Evolutionary conservation across 2,888 invertebrate species (phyloP).

Genomic region (Agonum fuliginosum): DNA sequence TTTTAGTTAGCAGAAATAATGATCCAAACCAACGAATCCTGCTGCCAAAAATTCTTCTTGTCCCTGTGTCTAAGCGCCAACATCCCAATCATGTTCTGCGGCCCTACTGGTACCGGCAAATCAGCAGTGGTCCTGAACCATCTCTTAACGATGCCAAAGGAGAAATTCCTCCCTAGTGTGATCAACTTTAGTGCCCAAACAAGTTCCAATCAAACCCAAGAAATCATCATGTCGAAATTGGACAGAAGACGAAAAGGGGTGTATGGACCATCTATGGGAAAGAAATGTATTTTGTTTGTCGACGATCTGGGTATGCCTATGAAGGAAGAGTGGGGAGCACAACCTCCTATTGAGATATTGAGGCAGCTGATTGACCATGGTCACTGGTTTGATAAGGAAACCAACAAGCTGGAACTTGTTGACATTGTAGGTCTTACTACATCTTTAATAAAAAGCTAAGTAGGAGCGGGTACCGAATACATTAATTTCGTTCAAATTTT

Average conservation of each 20-base stretch:
- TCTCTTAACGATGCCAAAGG: conserved; percentile 83
- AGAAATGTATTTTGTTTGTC: conserved; percentile 91
- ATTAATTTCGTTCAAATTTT: no score
- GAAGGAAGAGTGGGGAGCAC: conserved; percentile 91
- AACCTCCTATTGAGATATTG: conserved; percentile 91
- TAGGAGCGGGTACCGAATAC: no score
- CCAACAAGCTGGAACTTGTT: conserved; percentile 84
- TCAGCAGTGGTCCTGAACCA: conserved; percentile 87
- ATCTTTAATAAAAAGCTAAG: no score
- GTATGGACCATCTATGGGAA: conserved; percentile 94
- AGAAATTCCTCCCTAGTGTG: conserved; percentile 87
- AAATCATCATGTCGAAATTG: conserved; percentile 95
- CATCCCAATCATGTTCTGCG: conserved; percentile 88
- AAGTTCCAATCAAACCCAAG: conserved; percentile 92
- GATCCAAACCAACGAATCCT: conserved; percentile 92
- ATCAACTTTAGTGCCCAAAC: conserved; percentile 95
- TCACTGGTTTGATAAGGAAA: conserved; percentile 93
- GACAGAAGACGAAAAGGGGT: conserved; percentile 94
- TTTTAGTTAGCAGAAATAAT: conserved; percentile 79
- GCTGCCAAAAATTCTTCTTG: conserved; percentile 90
- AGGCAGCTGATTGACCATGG: conserved; percentile 95
- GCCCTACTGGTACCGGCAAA: conserved; percentile 97
- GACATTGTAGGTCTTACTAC: conserved; percentile 91
- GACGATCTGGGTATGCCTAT: conserved; percentile 96
- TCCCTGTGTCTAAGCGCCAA: conserved; percentile 81